Conservation (phyloP, 1,140 invertebrate species). For the Homarus americanus region DNA sequence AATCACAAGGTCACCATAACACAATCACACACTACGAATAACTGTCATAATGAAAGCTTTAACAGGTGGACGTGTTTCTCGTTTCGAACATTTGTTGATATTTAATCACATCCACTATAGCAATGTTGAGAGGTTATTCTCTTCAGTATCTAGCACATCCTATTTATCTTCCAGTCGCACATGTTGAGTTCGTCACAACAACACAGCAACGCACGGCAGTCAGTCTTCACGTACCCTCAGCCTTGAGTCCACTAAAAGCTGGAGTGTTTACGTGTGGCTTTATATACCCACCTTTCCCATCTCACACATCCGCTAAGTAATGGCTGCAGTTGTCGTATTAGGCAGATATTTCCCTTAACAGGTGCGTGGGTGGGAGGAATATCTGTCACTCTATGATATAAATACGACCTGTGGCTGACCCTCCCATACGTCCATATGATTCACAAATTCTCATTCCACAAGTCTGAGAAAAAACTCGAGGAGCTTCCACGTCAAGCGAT, state of each 20-base stretch:
- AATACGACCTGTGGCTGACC: conserved; percentile 25
- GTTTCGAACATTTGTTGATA: no score
- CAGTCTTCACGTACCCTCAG: conserved; percentile 28
- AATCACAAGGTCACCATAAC: no score
- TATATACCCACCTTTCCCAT: conserved; percentile 47
- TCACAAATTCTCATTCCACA: neutral
- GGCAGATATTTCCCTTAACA: conserved; percentile 40
- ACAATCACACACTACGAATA: no score
- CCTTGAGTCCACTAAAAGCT: conserved; percentile 43
- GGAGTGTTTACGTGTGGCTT: conserved; percentile 13
- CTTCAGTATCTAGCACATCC: no score
- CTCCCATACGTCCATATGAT: neutral
- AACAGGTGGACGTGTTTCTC: no score
- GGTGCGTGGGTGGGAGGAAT: conserved; percentile 38
- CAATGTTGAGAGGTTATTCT: no score
- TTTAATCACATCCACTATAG: no score
- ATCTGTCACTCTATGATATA: conserved; percentile 22
- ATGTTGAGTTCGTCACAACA: neutral
- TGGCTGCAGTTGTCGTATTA: conserved; percentile 41
- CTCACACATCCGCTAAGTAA: conserved; percentile 36
- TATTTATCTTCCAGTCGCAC: no score
- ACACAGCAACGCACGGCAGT: neutral
- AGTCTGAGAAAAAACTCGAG: neutral
- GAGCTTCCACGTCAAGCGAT: neutral
- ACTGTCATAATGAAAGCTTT: no score